Base-by-base conservation (phyloP, 2,888 invertebrate genomes). In the Drosophila mulleri region DNA sequence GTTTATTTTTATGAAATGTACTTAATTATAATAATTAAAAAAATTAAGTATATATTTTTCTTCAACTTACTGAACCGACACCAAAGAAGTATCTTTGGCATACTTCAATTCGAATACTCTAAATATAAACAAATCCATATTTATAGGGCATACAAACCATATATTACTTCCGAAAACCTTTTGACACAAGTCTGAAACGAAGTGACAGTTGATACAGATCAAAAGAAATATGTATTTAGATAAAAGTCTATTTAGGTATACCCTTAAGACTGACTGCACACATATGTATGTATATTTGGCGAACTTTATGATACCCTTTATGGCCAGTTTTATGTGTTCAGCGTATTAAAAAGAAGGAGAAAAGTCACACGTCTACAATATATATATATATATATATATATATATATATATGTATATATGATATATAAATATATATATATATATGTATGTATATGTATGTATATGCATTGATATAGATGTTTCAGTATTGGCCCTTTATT, bases 401-500 rank as follows among this genome's bases (percentile, higher is more conserved):
- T 11, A 3, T 23, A 35, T 35, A 37, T 37, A 39, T 41, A 52
- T 58, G 44, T 32, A 61, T 61, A 53, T 59, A 47, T 47, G 12
- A 44, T 37, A 39, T 29, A 39, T 42, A 60, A 44, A 41, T 9
- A 11, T 41, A n/a, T 37, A 37, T 37, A 12, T 35, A 37, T 37
- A 14, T 14, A 11, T 11, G 2, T 23, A 35, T 35, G 14, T 37
- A 39, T 41, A 52, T 58, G 44, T 47, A 42, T 56, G 39, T 53
- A 16, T 37, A 50, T 16, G 48, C 50, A 44, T 20, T 56, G 53
- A 63, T 67, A 78, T 56, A 67, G 8, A 65, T 59, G 44, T 67
- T 65, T 60, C 54, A 56, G 64, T 61, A 71, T 69, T 57, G 72
- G 56, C 20, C 58, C 61, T 83, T 77, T 42, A 60, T 44, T 60